Percentiles rank a stretch among this genome's conserved stretches.
These are phyloP conservation scores for Acrobasis suavella DNA, from an alignment of 2,888 invertebrate genomes.

Conservation along the genomic window DNA sequence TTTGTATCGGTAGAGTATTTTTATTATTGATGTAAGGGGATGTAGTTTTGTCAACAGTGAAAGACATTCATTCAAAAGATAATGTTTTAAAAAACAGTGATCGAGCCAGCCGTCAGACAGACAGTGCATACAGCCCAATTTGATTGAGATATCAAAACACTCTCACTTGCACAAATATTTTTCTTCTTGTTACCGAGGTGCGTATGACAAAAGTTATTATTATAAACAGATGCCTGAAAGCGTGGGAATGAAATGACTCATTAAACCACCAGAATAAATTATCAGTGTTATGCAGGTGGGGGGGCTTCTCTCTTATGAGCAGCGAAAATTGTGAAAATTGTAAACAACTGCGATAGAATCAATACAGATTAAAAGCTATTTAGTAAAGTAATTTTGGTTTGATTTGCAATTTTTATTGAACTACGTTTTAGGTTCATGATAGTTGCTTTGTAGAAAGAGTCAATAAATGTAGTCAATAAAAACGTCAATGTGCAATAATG, in stretches of 20 bases:
- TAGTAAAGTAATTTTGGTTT: too few relatives aligned
- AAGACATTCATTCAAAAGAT: conserved; percentile 34
- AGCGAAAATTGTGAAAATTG: too few relatives aligned
- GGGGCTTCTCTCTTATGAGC: neutral
- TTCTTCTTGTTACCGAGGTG: conserved; percentile 56
- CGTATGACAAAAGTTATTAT: conserved; percentile 51
- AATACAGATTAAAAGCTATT: too few relatives aligned
- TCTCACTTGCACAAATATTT: conserved; percentile 59
- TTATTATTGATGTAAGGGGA: conserved; percentile 18
- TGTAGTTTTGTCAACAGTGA: conserved; percentile 22
- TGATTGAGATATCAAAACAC: conserved; percentile 59
- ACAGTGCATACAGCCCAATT: conserved; percentile 50
- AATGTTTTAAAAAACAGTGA: conserved; percentile 56
- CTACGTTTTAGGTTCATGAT: too few relatives aligned
- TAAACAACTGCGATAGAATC: too few relatives aligned
- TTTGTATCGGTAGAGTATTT: neutral
- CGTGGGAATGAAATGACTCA: conserved; percentile 45
- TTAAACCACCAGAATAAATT: neutral
- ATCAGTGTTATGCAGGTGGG: too few relatives aligned
- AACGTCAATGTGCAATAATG: too few relatives aligned
- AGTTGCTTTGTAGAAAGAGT: too few relatives aligned
- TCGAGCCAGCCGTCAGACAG: conserved; percentile 35
- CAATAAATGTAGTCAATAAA: too few relatives aligned
- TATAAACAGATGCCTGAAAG: conserved; percentile 47
- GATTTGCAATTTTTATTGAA: too few relatives aligned